Conservation (phyloP, 2,888 invertebrate genomes). For the Sarcophaga subvicina region DNA sequence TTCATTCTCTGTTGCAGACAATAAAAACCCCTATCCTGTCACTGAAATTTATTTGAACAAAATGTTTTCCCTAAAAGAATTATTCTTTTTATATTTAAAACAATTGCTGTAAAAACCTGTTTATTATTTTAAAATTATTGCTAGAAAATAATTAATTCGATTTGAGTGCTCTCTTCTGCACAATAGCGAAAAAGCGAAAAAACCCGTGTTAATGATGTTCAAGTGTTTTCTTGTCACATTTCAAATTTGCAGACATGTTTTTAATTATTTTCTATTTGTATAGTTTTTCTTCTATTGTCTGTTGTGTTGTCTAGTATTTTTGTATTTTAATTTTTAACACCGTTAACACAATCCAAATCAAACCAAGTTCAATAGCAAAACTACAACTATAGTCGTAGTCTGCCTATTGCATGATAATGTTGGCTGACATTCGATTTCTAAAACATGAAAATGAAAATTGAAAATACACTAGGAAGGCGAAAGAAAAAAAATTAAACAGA, state of each 20-base stretch:
- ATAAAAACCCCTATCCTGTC: no score
- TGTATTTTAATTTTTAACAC: no score
- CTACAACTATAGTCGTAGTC: not conserved
- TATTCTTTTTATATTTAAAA: no score
- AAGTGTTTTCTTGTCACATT: constrained; percentile 19
- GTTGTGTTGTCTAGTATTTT: no score
- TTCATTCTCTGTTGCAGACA: no score
- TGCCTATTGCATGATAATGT: not conserved
- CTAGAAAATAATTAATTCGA: not conserved
- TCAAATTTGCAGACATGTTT: constrained; percentile 26
- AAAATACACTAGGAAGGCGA: not conserved
- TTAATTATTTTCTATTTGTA: not conserved
- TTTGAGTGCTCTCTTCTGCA: not conserved
- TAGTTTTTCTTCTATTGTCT: not conserved
- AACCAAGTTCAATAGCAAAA: constrained; percentile 40
- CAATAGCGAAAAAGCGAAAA: not conserved
- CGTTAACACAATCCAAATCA: no score
- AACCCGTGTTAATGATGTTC: constrained; percentile 1
- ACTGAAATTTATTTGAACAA: no score
- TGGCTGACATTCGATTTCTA: constrained; percentile 52
- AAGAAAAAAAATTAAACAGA: no score
- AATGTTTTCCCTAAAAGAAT: no score
- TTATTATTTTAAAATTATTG: not conserved
- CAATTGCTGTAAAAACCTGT: no score
- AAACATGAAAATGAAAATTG: constrained; percentile 43